These are phyloP conservation scores for Meriones unguiculatus DNA, from an alignment of 2,113 vertebrate genomes.

Conservation along the genomic window DNA sequence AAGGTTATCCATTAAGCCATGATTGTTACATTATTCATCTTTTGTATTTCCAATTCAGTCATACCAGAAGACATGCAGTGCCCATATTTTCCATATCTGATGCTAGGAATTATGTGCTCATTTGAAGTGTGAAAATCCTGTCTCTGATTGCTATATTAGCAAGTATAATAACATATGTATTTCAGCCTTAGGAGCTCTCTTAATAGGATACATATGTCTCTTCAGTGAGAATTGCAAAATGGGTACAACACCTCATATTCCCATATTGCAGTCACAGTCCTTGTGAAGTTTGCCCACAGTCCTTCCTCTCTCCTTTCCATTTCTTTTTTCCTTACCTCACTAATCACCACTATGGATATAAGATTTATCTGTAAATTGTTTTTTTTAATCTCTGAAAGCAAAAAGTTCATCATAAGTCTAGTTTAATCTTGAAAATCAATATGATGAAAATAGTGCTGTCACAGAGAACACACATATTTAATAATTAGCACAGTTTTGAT, in stretches of 20 bases:
- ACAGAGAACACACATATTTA: not conserved
- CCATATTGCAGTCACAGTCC: not conserved
- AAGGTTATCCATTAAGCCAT: not conserved
- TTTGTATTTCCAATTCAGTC: not conserved
- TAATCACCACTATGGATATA: not conserved
- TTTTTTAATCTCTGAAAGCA: not conserved
- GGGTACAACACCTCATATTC: not conserved
- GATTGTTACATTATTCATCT: not conserved
- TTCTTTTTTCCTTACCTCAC: no score
- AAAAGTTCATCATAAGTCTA: not conserved
- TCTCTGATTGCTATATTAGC: not conserved
- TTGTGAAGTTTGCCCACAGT: not conserved
- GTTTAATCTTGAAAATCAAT: not conserved
- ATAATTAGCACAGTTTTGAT: not conserved
- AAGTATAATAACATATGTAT: not conserved
- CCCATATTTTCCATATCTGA: not conserved
- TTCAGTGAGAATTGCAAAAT: not conserved
- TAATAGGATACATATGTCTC: not conserved
- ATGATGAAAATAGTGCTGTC: not conserved
- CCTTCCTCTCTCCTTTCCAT: no score
- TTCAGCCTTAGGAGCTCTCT: not conserved
- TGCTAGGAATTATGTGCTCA: not conserved
- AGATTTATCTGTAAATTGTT: conserved; percentile 43
- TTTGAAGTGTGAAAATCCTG: not conserved
- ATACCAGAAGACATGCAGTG: not conserved